A percentile compares a stretch with the other conserved stretches of the same genome.
phyloP scores from a whole-genome alignment of 2,888 invertebrate species.

The Cybosia mesomella region DNA sequence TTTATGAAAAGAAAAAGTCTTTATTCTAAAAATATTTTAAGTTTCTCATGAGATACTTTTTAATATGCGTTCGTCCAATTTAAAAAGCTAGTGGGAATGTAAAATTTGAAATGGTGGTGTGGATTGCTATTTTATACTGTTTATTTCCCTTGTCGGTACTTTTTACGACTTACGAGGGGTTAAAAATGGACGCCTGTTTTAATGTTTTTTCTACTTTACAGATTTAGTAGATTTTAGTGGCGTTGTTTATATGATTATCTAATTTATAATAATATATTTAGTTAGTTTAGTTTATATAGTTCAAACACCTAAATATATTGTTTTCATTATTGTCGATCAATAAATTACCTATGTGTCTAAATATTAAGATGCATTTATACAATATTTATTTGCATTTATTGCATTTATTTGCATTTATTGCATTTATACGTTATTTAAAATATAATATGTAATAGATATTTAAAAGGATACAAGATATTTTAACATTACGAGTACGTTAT shows the following conservation, averaged over 20 bases:
- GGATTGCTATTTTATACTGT: conserved; percentile 10
- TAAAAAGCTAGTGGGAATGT: conserved; percentile 16
- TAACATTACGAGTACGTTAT: no score
- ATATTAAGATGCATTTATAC: no score
- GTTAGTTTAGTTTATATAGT: no score
- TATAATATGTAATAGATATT: no score
- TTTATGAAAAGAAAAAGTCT: background rate
- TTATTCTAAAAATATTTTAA: background rate
- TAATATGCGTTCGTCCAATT: conserved; percentile 12
- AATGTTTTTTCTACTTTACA: background rate
- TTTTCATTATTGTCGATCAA: no score
- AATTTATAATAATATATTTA: no score
- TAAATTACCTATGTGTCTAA: no score
- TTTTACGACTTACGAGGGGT: conserved; percentile 9
- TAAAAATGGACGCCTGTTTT: background rate
- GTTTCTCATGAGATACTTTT: conserved; percentile 3
- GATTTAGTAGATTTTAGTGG: conserved; percentile 1
- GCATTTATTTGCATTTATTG: no score
- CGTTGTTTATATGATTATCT: background rate
- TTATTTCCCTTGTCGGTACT: conserved; percentile 14
- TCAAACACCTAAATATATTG: no score
- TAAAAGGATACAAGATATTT: no score
- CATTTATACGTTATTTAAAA: no score
- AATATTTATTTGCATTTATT: no score
- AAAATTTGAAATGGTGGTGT: background rate